phyloP scores from a whole-genome alignment of 2,888 invertebrate species.

The Meliscaeva auricollis region DNA sequence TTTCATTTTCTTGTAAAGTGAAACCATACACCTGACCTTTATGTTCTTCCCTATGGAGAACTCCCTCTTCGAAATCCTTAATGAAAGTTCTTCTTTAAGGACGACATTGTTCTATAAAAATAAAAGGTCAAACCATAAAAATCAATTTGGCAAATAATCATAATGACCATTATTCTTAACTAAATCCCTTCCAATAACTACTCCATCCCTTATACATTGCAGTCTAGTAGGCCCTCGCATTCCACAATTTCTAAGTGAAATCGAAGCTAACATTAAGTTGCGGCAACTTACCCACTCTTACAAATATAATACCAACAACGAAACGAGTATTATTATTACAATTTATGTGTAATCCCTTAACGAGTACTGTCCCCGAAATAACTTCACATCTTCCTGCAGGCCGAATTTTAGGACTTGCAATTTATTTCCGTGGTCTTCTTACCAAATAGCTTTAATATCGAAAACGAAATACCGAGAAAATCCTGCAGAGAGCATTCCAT shows the following conservation, averaged over 20 bases:
- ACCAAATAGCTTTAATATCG: constrained; percentile 30
- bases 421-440: constrained; percentile 31
- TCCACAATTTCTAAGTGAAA: constrained; percentile 4
- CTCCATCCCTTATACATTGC: background rate
- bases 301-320: background rate
- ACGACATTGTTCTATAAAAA: background rate
- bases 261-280: background rate
- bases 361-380: constrained; percentile 16
- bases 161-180: constrained; percentile 10
- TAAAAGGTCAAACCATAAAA: constrained; percentile 12
- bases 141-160: constrained; percentile 17
- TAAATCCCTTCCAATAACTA: constrained; percentile 23
- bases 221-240: background rate
- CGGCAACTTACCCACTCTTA: background rate
- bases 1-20: no score
- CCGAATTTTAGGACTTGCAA: constrained; percentile 21
- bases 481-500: constrained; percentile 30
- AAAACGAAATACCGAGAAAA: constrained; percentile 3
- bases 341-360: constrained; percentile 25
- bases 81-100: no score
- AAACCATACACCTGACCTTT: no score
- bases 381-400: constrained; percentile 12
- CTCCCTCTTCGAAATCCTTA: no score
- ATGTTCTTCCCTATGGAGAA: no score
- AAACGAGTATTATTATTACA: constrained; percentile 8